phyloP scores from a whole-genome alignment of 1,140 invertebrate species.

The Mesaphorura yosii region DNA sequence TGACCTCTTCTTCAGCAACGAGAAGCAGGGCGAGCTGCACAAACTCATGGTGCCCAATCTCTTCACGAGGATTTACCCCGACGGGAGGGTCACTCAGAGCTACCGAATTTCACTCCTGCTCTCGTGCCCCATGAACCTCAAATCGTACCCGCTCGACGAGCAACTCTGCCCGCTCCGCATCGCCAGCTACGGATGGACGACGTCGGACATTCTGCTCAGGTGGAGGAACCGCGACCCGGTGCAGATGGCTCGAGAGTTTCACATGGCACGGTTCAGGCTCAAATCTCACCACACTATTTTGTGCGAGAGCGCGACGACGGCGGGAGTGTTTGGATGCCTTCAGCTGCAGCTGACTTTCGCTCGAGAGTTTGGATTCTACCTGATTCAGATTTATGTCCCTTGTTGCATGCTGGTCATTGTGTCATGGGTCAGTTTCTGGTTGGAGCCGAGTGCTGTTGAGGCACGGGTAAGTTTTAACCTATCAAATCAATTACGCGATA shows the following conservation, averaged over 20 bases:
- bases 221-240: constrained; percentile 36
- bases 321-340: constrained; percentile 45
- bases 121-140: constrained; percentile 41
- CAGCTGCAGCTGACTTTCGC: constrained; percentile 42
- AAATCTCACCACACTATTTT: constrained; percentile 34
- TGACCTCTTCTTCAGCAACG: constrained; percentile 15
- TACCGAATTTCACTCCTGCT: constrained; percentile 35
- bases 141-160: constrained; percentile 40
- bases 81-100: not conserved
- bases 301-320: constrained; percentile 39
- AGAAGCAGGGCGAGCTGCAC: constrained; percentile 9
- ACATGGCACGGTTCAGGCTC: constrained; percentile 38
- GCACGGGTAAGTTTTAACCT: too few species aligned
- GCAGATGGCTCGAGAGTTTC: constrained; percentile 35
- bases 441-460: constrained; percentile 44
- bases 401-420: constrained; percentile 47
- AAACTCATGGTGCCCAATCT: constrained; percentile 12
- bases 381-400: constrained; percentile 44
- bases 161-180: constrained; percentile 40
- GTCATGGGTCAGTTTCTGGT: constrained; percentile 48
- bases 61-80: constrained; percentile 14
- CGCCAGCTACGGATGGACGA: constrained; percentile 38
- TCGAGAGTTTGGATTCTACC: constrained; percentile 46
- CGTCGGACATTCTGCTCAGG: constrained; percentile 33
- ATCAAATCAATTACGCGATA: too few species aligned